These are phyloP conservation scores for Zosterops hypoxanthus DNA, from an alignment of 2,113 vertebrate genomes.

Conservation along the genomic window DNA sequence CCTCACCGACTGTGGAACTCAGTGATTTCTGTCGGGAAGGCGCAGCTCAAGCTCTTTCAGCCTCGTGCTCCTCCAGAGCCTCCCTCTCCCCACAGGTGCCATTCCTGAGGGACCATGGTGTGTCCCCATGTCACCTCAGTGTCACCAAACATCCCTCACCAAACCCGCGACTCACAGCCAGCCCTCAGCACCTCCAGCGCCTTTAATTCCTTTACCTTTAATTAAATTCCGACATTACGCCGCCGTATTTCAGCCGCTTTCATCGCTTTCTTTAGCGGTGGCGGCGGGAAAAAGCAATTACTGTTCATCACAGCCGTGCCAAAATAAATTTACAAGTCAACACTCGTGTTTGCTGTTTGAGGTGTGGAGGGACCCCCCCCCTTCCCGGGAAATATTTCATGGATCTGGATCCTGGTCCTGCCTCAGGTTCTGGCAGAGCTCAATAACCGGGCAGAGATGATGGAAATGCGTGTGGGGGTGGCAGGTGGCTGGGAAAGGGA, in stretches of 20 bases:
- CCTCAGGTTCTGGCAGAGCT: background rate
- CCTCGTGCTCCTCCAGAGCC: fast-evolving
- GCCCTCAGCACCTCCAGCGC: background rate
- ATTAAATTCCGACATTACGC: constrained; percentile 41
- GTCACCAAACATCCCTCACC: background rate
- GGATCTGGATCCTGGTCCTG: background rate
- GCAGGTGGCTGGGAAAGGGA: background rate
- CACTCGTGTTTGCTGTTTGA: background rate
- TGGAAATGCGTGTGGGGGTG: fast-evolving
- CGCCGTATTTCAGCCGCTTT: constrained; percentile 36
- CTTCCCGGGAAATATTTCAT: background rate
- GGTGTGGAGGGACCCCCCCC: background rate
- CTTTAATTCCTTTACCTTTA: constrained; percentile 21
- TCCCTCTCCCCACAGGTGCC: background rate
- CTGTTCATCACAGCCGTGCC: constrained; percentile 29
- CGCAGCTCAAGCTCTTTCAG: background rate
- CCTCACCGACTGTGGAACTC: fast-evolving
- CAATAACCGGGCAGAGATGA: background rate
- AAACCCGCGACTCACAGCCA: fast-evolving
- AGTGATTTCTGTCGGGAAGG: fast-evolving
- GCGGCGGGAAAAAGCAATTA: constrained; percentile 40
- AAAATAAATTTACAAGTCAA: constrained; percentile 34
- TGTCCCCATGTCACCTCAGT: fast-evolving
- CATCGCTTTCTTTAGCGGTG: background rate
- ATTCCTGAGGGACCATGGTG: fast-evolving